These are phyloP conservation scores for Oxygymnocypris stewartii DNA, from an alignment of 2,113 vertebrate genomes.

Conservation along the genomic window DNA sequence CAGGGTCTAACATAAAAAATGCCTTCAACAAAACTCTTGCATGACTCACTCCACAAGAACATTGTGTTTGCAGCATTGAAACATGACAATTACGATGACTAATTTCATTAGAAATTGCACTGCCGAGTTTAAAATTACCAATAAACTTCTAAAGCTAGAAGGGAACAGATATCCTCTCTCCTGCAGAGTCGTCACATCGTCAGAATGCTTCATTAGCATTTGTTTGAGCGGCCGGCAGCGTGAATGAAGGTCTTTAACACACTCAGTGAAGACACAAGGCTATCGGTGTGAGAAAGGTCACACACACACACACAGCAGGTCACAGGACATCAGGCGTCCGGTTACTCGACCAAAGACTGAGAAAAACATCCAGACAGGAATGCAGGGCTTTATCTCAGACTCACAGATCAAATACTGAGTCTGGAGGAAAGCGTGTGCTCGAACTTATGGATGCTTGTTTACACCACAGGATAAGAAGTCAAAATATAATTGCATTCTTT, in stretches of 20 bases:
- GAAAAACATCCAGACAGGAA: neutral
- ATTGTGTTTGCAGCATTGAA: neutral
- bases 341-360: neutral
- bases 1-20: neutral
- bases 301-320: neutral
- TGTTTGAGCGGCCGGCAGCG: neutral
- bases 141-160: neutral
- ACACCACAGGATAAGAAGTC: too few relatives aligned
- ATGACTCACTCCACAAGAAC: neutral
- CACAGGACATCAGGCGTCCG: neutral
- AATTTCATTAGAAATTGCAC: neutral
- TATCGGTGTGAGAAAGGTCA: slow-evolving; percentile 19
- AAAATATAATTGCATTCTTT: too few relatives aligned
- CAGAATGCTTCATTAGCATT: neutral
- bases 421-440: neutral
- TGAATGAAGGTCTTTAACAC: slow-evolving; percentile 26
- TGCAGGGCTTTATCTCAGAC: neutral
- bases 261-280: slow-evolving; percentile 10
- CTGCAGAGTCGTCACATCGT: neutral
- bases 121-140: neutral
- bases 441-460: too few relatives aligned
- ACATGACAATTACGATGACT: neutral
- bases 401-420: neutral
- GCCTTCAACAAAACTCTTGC: neutral
- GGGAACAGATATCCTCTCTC: neutral